Conservation (phyloP, 2,797 vertebrate species). For the Enteromius trimaculatus region DNA sequence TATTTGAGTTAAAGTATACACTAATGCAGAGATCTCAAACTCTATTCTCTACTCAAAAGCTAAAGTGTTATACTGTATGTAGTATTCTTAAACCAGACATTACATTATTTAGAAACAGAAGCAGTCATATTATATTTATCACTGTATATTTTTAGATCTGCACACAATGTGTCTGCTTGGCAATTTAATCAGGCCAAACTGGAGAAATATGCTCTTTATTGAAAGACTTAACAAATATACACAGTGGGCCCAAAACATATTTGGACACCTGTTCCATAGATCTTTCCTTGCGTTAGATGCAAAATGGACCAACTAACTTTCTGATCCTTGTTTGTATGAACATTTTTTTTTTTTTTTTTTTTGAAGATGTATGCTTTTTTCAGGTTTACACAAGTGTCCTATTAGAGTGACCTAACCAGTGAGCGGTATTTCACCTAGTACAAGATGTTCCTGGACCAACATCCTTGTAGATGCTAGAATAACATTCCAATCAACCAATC, state of each 20-base stretch:
- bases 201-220: not conserved
- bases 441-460: too few relatives aligned
- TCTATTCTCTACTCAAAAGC: too few relatives aligned
- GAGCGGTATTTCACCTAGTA: too few relatives aligned
- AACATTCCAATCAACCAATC: too few relatives aligned
- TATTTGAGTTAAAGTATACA: not conserved
- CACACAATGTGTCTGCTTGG: conserved; percentile 30
- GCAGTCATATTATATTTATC: conserved; percentile 52
- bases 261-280: not conserved
- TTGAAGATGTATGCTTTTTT: not conserved
- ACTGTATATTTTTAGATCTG: conserved; percentile 43
- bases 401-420: not conserved
- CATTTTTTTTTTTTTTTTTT: too few relatives aligned
- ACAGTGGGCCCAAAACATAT: not conserved
- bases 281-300: too few relatives aligned
- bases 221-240: not conserved
- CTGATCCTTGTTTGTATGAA: not conserved
- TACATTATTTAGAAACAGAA: conserved; percentile 47
- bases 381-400: not conserved
- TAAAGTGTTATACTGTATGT: conserved; percentile 1
- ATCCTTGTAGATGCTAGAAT: too few relatives aligned
- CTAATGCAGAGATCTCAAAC: too few relatives aligned
- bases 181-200: conserved; percentile 34
- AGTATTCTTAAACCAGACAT: conserved; percentile 20
- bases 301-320: not conserved